Evolutionary conservation across 2,797 vertebrate species (phyloP).

Genomic region (Neopelma chrysocephalum): DNA sequence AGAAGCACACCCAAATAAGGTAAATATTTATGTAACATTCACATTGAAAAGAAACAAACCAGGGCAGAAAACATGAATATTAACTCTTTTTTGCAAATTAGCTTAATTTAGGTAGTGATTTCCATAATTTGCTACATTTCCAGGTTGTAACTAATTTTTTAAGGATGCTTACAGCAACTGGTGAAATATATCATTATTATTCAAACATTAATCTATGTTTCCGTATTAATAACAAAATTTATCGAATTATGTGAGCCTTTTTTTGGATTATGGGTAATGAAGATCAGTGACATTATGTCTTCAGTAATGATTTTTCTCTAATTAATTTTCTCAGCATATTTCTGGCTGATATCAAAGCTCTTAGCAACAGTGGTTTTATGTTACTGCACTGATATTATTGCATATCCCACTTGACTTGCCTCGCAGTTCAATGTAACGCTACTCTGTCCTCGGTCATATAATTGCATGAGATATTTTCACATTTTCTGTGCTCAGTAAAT

Average conservation of each 20-base stretch:
- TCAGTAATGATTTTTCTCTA: slow-evolving; percentile 56
- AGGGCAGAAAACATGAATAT: not conserved
- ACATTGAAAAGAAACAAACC: not conserved
- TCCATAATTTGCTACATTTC: slow-evolving; percentile 6
- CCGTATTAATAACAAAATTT: slow-evolving; percentile 30
- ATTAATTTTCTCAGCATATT: slow-evolving; percentile 61
- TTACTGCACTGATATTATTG: not conserved
- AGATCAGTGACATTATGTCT: slow-evolving; percentile 33
- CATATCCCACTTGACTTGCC: not conserved
- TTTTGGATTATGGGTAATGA: slow-evolving; percentile 28
- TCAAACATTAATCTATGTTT: slow-evolving; percentile 13
- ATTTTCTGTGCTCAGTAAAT: not conserved
- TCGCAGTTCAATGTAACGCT: not conserved
- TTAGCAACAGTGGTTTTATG: slow-evolving; percentile 43
- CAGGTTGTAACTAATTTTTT: not conserved
- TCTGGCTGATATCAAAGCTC: slow-evolving; percentile 35
- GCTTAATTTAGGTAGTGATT: slow-evolving; percentile 19
- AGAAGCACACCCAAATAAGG: not conserved
- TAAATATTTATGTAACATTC: not conserved
- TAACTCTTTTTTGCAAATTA: slow-evolving; percentile 21
- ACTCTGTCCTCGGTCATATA: not conserved
- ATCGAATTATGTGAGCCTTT: not conserved
- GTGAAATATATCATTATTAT: slow-evolving; percentile 19
- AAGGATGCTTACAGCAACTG: not conserved
- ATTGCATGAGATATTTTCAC: not conserved